phyloP scores from a whole-genome alignment of 1,140 invertebrate species.

The fruit fly (Drosophila melanogaster) region Release_6_plus_ISO1_MT NT_033779.5:8981501-8982000 shows the following conservation, averaged over 20 bases:
- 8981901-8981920: conserved; percentile 46
- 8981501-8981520: background rate
- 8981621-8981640: conserved; percentile 1
- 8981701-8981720: conserved; percentile 4
- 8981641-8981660: conserved; percentile 28
- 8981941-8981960: conserved; percentile 16
- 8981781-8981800: conserved; percentile 36
- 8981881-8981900: conserved; percentile 34
- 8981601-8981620: conserved; percentile 12
- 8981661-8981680: conserved; percentile 33
- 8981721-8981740: conserved; percentile 43
- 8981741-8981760: conserved; percentile 43
- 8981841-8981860: conserved; percentile 12
- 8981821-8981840: conserved; percentile 2
- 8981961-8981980: conserved; percentile 12
- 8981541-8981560: background rate
- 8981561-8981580: conserved; percentile 17
- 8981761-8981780: conserved; percentile 26
- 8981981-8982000: conserved; percentile 19
- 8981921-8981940: too few species aligned
- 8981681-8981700: conserved; percentile 25
- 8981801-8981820: conserved; percentile 4
- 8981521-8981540: conserved; percentile 3
- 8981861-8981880: conserved; percentile 32
- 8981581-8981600: conserved; percentile 15